Evolutionary conservation across 2,888 invertebrate species (phyloP).

Genomic region (Diogma glabrata): DNA sequence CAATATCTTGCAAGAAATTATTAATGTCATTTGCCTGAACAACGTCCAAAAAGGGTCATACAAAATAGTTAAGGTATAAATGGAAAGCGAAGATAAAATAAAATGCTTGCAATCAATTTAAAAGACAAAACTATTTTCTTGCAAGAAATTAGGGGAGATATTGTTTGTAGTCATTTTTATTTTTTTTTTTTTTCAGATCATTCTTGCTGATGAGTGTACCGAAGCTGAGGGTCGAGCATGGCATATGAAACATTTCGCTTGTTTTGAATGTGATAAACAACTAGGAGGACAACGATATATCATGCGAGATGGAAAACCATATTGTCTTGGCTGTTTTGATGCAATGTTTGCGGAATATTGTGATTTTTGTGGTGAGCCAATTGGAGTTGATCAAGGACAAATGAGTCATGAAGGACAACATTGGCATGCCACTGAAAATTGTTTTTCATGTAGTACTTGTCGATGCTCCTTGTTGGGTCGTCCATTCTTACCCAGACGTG

Average conservation of each 20-base stretch:
- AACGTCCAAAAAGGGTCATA: no score
- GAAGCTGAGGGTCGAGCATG: slow-evolving; percentile 97
- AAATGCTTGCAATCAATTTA: no score
- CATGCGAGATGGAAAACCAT: slow-evolving; percentile 91
- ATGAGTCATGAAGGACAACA: slow-evolving; percentile 97
- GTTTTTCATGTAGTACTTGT: slow-evolving; percentile 91
- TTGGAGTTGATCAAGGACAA: slow-evolving; percentile 93
- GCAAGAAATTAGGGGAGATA: no score
- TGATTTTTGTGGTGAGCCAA: slow-evolving; percentile 90
- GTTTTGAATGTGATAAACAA: slow-evolving; percentile 86
- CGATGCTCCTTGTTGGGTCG: slow-evolving; percentile 58
- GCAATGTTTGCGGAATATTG: slow-evolving; percentile 93
- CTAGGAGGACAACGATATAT: slow-evolving; percentile 97
- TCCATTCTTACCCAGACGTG: slow-evolving; percentile 82
- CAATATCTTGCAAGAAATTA: no score
- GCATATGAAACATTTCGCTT: slow-evolving; percentile 99
- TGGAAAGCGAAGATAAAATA: no score
- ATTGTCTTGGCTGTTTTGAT: slow-evolving; percentile 91
- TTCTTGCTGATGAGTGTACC: slow-evolving; percentile 96
- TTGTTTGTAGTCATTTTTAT: no score
- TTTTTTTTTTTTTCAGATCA: slow-evolving; percentile 53
- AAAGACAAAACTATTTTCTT: no score
- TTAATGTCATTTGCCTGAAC: no score
- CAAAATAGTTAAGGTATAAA: no score
- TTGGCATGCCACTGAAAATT: slow-evolving; percentile 92